A percentile compares a stretch with the other conserved stretches of the same genome.
Conservation (phyloP, 2,888 invertebrate species). For the Germaria angustata region DNA sequence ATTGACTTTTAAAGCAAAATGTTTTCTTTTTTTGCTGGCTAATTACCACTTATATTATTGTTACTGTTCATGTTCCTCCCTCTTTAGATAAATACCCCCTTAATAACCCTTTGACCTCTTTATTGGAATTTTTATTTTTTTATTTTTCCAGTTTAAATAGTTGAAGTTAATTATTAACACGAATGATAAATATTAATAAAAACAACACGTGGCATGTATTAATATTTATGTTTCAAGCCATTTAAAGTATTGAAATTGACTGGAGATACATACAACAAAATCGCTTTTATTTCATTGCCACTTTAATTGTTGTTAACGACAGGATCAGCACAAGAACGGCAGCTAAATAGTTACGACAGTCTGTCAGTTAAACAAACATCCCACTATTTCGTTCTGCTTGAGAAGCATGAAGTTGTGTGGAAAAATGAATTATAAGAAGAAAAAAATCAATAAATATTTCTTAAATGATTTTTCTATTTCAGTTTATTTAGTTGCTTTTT, state of each 20-base stretch:
- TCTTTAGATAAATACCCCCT: background rate
- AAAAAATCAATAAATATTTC: conserved; percentile 46
- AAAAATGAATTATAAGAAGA: background rate
- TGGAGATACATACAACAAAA: background rate
- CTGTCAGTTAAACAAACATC: background rate
- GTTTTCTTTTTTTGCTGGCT: background rate
- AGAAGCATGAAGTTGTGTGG: conserved; percentile 1
- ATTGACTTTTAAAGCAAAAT: background rate
- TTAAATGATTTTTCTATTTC: conserved; percentile 44
- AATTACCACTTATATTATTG: background rate
- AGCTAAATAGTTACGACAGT: conserved; percentile 14
- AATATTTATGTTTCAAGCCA: conserved; percentile 27
- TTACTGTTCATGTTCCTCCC: background rate
- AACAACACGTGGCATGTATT: conserved; percentile 53
- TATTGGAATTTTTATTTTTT: no score
- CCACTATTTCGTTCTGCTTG: conserved; percentile 43
- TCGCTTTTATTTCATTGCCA: background rate
- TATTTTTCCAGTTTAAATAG: background rate
- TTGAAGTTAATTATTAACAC: background rate
- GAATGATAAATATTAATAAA: conserved; percentile 46
- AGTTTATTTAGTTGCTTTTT: background rate
- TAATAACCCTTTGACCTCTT: background rate
- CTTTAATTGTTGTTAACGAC: conserved; percentile 11
- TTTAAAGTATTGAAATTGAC: conserved; percentile 31
- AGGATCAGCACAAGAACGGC: conserved; percentile 34